Evolutionary conservation across 1,140 invertebrate species (phyloP).

Genomic region (Lineus longissimus): DNA sequence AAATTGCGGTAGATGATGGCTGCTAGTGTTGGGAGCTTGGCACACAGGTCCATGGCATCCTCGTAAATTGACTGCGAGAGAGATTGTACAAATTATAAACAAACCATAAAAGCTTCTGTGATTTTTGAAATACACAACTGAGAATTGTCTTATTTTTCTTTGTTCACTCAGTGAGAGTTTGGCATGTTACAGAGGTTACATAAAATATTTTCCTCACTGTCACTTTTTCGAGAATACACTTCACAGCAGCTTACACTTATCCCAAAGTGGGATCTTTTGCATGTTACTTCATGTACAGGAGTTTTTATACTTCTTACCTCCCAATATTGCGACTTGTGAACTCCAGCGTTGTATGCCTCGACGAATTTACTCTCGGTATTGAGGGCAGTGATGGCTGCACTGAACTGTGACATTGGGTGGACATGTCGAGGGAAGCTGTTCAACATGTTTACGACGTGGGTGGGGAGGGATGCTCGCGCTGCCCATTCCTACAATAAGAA

Average conservation of each 20-base stretch:
- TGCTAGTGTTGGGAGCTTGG: conserved; percentile 89
- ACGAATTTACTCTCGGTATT: conserved; percentile 94
- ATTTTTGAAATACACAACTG: no score
- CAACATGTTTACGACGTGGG: conserved; percentile 89
- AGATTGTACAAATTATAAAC: conserved; percentile 11
- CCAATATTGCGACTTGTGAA: conserved; percentile 85
- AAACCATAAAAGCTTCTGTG: no score
- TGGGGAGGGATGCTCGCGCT: conserved; percentile 78
- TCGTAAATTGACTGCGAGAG: conserved; percentile 70
- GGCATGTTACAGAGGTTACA: no score
- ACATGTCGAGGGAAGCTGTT: conserved; percentile 92
- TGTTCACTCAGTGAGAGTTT: no score
- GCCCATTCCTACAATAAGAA: conserved; percentile 73
- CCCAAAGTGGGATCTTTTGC: no score
- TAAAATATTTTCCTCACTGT: no score
- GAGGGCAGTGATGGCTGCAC: conserved; percentile 83
- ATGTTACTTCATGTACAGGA: no score
- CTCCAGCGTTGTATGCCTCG: conserved; percentile 81
- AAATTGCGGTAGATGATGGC: conserved; percentile 92
- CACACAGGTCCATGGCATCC: conserved; percentile 94
- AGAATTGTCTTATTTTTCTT: no score
- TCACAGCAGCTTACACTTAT: no score
- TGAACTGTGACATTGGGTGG: conserved; percentile 95
- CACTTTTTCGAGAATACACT: no score
- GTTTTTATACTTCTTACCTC: conserved; percentile 61